Percentiles rank a stretch among this genome's conserved stretches.
Conservation (phyloP, 2,113 vertebrate species). For the Diglossa brunneiventris region DNA sequence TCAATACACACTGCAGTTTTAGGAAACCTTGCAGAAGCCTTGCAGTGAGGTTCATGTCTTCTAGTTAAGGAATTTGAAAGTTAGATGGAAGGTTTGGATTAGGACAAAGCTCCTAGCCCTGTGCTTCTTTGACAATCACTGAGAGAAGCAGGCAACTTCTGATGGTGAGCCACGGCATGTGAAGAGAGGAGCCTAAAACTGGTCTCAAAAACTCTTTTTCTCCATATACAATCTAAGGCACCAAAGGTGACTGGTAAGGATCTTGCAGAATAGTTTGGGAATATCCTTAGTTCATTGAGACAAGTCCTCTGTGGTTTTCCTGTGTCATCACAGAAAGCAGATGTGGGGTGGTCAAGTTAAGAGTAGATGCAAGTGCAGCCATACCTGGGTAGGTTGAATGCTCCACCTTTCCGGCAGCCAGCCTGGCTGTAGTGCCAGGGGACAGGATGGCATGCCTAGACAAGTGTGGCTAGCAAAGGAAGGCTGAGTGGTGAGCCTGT, state of each 20-base stretch:
- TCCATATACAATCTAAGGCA: neutral
- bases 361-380: neutral
- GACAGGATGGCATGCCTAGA: neutral
- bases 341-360: neutral
- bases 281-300: neutral
- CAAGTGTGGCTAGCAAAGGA: neutral
- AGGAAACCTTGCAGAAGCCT: neutral
- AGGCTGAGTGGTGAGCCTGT: accelerated
- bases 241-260: neutral
- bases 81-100: neutral
- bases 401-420: accelerated
- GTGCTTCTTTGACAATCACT: neutral
- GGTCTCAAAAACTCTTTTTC: neutral
- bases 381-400: neutral
- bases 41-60: neutral
- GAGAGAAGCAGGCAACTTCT: neutral
- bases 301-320: neutral
- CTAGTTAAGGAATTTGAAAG: neutral
- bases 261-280: neutral
- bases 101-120: neutral
- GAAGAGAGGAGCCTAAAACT: neutral
- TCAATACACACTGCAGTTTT: neutral
- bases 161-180: neutral
- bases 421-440: neutral
- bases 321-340: neutral